phyloP scores from a whole-genome alignment of 2,113 vertebrate genomes.

The Chiloscyllium plagiosum region DNA sequence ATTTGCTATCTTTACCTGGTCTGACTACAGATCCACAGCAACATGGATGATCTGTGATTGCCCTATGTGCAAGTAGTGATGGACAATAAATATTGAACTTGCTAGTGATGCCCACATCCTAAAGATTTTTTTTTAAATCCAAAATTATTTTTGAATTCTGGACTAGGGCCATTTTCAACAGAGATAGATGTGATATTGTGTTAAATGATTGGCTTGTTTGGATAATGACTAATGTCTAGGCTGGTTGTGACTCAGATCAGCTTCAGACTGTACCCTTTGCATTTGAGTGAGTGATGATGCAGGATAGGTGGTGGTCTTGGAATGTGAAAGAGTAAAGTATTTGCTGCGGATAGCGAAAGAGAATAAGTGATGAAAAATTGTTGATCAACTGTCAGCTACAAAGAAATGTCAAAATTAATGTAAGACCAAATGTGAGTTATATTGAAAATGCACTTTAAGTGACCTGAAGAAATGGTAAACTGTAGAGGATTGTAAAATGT shows the following conservation, averaged over 20 bases:
- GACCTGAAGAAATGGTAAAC: background rate
- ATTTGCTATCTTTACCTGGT: too few relatives aligned
- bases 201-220: background rate
- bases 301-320: background rate
- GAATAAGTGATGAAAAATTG: background rate
- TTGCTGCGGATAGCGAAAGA: background rate
- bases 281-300: background rate
- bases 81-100: too few relatives aligned
- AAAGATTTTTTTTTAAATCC: background rate
- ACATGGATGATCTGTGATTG: too few relatives aligned
- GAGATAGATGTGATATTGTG: background rate
- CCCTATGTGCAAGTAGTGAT: too few relatives aligned
- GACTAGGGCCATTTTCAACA: background rate
- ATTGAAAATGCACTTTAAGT: background rate
- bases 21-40: too few relatives aligned
- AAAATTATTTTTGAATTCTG: background rate
- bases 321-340: background rate
- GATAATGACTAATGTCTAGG: background rate
- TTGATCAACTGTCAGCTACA: background rate
- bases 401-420: background rate
- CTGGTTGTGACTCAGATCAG: background rate
- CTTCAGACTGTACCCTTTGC: background rate
- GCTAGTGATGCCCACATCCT: too few relatives aligned
- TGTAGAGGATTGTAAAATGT: background rate
- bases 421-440: background rate